A percentile compares a stretch with the other conserved stretches of the same genome.
Evolutionary conservation across 2,888 invertebrate genomes (phyloP).

Genomic region (Priocnemis perturbator): DNA sequence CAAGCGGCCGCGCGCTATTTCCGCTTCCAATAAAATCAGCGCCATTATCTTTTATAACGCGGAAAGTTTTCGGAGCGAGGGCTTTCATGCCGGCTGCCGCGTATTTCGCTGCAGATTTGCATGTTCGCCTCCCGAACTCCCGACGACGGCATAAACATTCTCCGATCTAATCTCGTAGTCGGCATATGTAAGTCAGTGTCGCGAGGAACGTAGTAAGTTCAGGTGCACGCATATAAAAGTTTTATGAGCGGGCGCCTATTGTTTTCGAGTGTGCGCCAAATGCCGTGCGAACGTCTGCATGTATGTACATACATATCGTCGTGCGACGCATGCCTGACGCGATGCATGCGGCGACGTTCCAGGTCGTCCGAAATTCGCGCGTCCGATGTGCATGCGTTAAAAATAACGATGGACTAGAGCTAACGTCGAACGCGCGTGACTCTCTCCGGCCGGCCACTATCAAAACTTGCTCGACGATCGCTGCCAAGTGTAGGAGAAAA

Average conservation of each 20-base stretch:
- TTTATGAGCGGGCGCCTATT: constrained; percentile 43
- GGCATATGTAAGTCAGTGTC: constrained; percentile 33
- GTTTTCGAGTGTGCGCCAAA: constrained; percentile 20
- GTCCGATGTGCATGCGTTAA: constrained; percentile 38
- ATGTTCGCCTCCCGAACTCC: constrained; percentile 32
- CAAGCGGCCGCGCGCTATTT: too few species aligned
- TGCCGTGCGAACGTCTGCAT: constrained; percentile 1
- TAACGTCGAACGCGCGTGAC: constrained; percentile 6
- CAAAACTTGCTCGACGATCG: too few species aligned
- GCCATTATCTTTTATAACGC: constrained; percentile 7
- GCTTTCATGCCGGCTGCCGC: too few species aligned
- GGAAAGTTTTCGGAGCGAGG: constrained; percentile 31
- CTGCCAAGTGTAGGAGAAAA: too few species aligned
- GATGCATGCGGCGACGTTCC: constrained; percentile 19
- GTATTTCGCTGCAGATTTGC: constrained; percentile 43
- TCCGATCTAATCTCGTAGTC: constrained; percentile 49
- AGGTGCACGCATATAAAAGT: constrained; percentile 35
- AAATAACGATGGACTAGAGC: constrained; percentile 16
- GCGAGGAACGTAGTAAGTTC: constrained; percentile 8
- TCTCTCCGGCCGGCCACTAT: neutral
- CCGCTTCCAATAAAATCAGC: too few species aligned
- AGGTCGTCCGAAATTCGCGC: constrained; percentile 50
- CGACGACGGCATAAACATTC: constrained; percentile 43
- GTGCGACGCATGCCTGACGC: neutral
- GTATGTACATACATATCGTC: constrained; percentile 33